phyloP scores from a whole-genome alignment of 2,888 invertebrate genomes.

The Nephrotoma appendiculata region DNA sequence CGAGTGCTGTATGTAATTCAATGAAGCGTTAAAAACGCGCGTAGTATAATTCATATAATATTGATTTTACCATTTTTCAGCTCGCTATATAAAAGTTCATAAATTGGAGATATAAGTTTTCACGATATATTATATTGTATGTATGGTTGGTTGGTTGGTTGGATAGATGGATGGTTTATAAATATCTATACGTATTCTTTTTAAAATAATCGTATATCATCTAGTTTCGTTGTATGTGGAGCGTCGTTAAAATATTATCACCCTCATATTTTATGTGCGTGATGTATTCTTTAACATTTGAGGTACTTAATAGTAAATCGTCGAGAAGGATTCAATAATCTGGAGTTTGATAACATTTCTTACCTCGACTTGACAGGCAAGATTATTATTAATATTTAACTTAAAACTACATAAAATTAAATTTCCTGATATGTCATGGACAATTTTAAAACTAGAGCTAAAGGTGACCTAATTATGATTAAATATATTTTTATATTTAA shows the following conservation, averaged over 20 bases:
- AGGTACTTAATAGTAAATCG: background rate
- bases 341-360: background rate
- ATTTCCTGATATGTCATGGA: no score
- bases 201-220: background rate
- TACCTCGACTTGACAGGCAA: no score
- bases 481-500: no score
- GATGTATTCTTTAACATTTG: background rate
- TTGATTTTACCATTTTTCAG: background rate
- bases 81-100: background rate
- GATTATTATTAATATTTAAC: no score
- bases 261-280: background rate
- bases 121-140: background rate
- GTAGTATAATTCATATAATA: background rate
- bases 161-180: background rate
- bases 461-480: no score
- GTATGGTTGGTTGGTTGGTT: background rate
- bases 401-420: no score
- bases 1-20: background rate
- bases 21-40: background rate
- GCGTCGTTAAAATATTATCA: background rate
- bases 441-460: no score
- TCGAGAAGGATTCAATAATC: background rate
- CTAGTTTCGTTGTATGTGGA: background rate
- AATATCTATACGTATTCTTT: background rate
- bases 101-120: background rate